Conservation (phyloP, 2,888 invertebrate species). For the Pterobdella sp. region DNA sequence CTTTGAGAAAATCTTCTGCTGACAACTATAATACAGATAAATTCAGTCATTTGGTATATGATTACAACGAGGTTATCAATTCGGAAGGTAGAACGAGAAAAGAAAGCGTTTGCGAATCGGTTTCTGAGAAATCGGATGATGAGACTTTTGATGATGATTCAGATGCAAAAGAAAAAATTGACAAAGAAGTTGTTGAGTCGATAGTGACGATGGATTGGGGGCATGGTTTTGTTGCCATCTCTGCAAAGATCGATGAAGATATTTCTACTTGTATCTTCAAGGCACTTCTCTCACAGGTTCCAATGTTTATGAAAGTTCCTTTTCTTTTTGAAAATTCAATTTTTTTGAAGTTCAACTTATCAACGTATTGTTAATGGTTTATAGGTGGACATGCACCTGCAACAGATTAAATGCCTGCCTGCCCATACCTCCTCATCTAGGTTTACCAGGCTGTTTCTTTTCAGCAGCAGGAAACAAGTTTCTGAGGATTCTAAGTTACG, state of each 20-base stretch:
- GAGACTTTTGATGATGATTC: background rate
- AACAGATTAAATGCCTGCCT: constrained; percentile 17
- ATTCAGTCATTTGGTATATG: background rate
- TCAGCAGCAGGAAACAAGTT: constrained; percentile 15
- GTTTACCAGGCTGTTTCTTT: constrained; percentile 6
- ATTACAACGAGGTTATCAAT: background rate
- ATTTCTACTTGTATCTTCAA: constrained; percentile 18
- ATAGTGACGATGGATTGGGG: constrained; percentile 17
- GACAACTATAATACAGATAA: background rate
- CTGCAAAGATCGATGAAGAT: constrained; percentile 27
- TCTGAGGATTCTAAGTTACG: constrained; percentile 23
- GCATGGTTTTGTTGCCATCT: constrained; percentile 16
- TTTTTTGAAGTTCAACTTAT: too few species aligned
- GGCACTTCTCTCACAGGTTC: constrained; percentile 18
- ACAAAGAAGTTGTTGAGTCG: constrained; percentile 17
- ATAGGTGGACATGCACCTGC: constrained; percentile 21
- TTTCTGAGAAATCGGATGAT: too few species aligned
- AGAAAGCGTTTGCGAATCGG: background rate
- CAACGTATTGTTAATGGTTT: background rate
- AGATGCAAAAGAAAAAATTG: background rate
- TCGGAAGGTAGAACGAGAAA: background rate
- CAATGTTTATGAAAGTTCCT: too few species aligned
- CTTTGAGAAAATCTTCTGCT: background rate
- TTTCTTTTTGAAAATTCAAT: background rate
- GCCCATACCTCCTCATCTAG: background rate